These are phyloP conservation scores for Notodonta dromedarius DNA, from an alignment of 2,888 invertebrate genomes.

Conservation along the genomic window DNA sequence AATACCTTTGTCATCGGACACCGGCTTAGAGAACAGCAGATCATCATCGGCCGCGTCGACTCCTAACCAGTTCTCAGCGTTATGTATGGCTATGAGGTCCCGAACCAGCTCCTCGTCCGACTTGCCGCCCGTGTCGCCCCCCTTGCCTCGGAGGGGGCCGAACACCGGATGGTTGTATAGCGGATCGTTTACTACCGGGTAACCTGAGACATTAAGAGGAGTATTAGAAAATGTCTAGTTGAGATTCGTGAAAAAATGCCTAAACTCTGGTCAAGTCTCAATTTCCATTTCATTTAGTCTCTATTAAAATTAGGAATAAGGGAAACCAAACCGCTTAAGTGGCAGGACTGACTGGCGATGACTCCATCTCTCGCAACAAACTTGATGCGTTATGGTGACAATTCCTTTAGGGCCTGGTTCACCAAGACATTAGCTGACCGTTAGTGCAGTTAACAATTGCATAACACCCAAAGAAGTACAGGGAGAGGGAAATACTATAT, in stretches of 20 bases:
- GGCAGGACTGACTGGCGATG: no score
- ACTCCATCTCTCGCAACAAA: no score
- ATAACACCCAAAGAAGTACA: no score
- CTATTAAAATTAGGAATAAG: no score
- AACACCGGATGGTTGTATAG: conserved; percentile 98
- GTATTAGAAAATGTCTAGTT: neutral
- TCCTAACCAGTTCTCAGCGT: conserved; percentile 97
- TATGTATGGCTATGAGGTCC: conserved; percentile 96
- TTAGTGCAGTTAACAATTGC: no score
- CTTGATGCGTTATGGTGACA: no score
- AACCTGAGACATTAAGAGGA: conserved; percentile 84
- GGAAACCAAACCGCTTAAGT: no score
- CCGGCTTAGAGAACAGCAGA: conserved; percentile 91
- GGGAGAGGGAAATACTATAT: no score
- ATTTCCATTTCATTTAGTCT: no score
- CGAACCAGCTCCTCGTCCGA: conserved; percentile 94
- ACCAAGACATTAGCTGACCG: no score
- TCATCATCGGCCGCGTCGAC: conserved; percentile 95
- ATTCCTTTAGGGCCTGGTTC: no score
- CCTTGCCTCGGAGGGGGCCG: conserved; percentile 96
- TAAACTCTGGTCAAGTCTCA: no score
- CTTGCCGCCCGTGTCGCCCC: conserved; percentile 94
- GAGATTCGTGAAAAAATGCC: neutral
- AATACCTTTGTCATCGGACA: conserved; percentile 86
- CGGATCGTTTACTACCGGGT: conserved; percentile 98